These are phyloP conservation scores for Rhingia campestris DNA, from an alignment of 2,888 invertebrate species.

Conservation along the genomic window DNA sequence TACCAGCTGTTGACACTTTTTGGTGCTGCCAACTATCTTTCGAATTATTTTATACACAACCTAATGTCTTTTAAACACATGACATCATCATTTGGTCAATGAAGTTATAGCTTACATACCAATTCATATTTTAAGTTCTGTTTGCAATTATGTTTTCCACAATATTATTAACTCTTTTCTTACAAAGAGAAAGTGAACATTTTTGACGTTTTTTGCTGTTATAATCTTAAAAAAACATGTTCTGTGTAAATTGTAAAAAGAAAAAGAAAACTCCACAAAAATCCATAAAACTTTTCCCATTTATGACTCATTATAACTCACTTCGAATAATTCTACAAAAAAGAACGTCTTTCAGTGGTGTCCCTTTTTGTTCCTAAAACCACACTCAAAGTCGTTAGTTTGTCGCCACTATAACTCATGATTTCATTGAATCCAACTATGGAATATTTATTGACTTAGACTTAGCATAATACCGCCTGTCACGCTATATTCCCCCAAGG, in stretches of 20 bases:
- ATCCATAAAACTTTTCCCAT: background rate
- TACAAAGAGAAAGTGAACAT: too few relatives aligned
- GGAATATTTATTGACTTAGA: conserved; percentile 43
- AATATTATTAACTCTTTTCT: too few relatives aligned
- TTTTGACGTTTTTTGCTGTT: too few relatives aligned
- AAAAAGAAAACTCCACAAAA: background rate
- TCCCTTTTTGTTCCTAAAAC: background rate
- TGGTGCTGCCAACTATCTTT: too few relatives aligned
- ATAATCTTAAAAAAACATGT: background rate
- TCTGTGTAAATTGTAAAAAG: background rate
- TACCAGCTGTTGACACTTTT: too few relatives aligned
- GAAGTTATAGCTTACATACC: too few relatives aligned
- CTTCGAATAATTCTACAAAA: background rate
- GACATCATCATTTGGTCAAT: too few relatives aligned
- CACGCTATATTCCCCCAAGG: conserved; percentile 54
- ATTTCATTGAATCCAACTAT: conserved; percentile 47
- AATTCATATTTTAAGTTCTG: too few relatives aligned
- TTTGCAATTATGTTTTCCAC: too few relatives aligned
- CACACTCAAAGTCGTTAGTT: conserved; percentile 1
- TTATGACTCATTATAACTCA: conserved; percentile 6
- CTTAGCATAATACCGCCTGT: conserved; percentile 57
- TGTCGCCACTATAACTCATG: conserved; percentile 39
- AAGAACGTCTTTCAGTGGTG: background rate
- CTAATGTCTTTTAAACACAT: too few relatives aligned
- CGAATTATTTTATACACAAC: too few relatives aligned